These are phyloP conservation scores for Steinernema feltiae DNA, from an alignment of 1,140 invertebrate genomes.

Conservation along the genomic window DNA sequence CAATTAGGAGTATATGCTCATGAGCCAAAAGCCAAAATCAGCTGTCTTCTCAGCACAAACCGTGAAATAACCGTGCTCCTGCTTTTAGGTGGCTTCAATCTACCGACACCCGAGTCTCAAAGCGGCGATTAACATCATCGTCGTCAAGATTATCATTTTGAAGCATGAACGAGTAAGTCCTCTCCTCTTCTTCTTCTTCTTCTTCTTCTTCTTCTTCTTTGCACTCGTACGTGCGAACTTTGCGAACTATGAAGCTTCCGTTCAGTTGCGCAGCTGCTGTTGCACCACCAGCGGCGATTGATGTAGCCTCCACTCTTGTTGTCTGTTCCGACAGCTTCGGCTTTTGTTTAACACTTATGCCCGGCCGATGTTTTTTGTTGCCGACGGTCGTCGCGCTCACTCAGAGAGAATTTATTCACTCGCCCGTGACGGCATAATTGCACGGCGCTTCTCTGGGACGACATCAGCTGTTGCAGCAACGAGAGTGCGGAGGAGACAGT, in stretches of 20 bases:
- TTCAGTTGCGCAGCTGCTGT: too few relatives aligned
- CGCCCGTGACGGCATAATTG: background rate
- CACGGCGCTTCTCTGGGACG: background rate
- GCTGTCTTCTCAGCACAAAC: too few relatives aligned
- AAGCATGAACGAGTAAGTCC: constrained; percentile 56
- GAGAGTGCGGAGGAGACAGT: too few relatives aligned
- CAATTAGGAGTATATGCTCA: too few relatives aligned
- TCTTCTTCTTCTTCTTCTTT: too few relatives aligned
- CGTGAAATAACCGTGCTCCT: background rate
- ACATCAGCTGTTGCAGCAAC: background rate
- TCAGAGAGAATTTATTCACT: background rate
- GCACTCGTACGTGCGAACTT: too few relatives aligned
- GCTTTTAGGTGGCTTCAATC: constrained; percentile 67
- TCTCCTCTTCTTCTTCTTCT: background rate
- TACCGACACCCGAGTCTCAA: constrained; percentile 75
- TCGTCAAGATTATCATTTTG: constrained; percentile 68
- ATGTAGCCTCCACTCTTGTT: too few relatives aligned
- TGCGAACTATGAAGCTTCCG: too few relatives aligned
- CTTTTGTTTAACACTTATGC: background rate
- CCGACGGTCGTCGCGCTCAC: too few relatives aligned
- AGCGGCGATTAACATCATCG: constrained; percentile 71
- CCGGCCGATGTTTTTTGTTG: background rate
- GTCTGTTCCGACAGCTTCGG: too few relatives aligned
- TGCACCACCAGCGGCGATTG: too few relatives aligned
- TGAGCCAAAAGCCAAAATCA: too few relatives aligned